These are phyloP conservation scores for Elegia similella DNA, from an alignment of 2,888 invertebrate species.

Conservation along the genomic window DNA sequence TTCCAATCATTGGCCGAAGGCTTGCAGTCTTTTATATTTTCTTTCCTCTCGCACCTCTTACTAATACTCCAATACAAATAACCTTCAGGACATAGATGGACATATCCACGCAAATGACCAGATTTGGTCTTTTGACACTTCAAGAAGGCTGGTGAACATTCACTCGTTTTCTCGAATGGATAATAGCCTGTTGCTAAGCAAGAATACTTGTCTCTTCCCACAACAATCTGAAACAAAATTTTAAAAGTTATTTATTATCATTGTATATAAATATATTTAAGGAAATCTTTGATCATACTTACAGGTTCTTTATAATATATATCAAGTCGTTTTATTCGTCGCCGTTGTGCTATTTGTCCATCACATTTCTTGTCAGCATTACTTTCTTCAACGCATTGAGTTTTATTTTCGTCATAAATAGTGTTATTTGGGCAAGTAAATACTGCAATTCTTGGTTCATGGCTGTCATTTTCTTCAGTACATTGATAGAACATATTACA, in stretches of 20 bases:
- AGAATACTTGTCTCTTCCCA: slow-evolving; percentile 72
- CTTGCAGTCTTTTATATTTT: slow-evolving; percentile 83
- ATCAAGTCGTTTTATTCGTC: slow-evolving; percentile 79
- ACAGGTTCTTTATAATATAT: slow-evolving; percentile 81
- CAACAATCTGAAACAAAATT: slow-evolving; percentile 81
- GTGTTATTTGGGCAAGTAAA: slow-evolving; percentile 90
- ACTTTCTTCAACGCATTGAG: slow-evolving; percentile 86
- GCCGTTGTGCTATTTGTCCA: slow-evolving; percentile 77
- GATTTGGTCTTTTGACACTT: slow-evolving; percentile 83
- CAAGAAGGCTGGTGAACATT: slow-evolving; percentile 87
- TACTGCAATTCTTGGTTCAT: slow-evolving; percentile 87
- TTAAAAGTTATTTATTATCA: slow-evolving; percentile 16
- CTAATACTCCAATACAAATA: slow-evolving; percentile 90
- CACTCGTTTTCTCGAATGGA: slow-evolving; percentile 83
- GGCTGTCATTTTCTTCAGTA: slow-evolving; percentile 83
- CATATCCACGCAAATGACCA: slow-evolving; percentile 83
- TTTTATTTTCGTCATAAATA: slow-evolving; percentile 86
- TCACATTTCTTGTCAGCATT: slow-evolving; percentile 81
- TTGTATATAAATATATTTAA: slow-evolving; percentile 9
- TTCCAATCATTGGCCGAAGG: slow-evolving; percentile 61
- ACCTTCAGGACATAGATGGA: slow-evolving; percentile 89
- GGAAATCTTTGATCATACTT: slow-evolving; percentile 40
- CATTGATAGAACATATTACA: slow-evolving; percentile 94
- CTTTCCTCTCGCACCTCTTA: slow-evolving; percentile 86
- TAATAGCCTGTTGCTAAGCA: slow-evolving; percentile 87